These are phyloP conservation scores for Drosophila ambigua DNA, from an alignment of 1,140 invertebrate genomes.

Conservation along the genomic window DNA sequence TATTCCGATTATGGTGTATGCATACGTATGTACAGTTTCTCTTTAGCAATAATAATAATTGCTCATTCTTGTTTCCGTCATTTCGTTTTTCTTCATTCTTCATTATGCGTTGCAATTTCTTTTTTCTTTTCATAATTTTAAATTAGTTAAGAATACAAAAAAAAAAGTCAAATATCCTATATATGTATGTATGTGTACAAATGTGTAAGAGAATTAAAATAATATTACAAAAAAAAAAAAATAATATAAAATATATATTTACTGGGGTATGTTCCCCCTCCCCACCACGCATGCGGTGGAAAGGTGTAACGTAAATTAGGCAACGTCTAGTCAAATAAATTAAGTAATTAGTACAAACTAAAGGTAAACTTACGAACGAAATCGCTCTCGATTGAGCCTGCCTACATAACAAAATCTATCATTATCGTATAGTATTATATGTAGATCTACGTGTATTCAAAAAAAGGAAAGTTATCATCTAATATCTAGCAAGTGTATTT, in stretches of 20 bases:
- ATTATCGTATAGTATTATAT: conserved; percentile 34
- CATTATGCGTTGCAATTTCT: not conserved
- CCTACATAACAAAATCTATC: conserved; percentile 51
- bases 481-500: conserved; percentile 49
- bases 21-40: conserved; percentile 65
- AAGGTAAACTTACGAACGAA: conserved; percentile 46
- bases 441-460: conserved; percentile 32
- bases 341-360: conserved; percentile 74
- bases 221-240: conserved; percentile 38
- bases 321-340: conserved; percentile 64
- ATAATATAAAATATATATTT: too few species aligned
- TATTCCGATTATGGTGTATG: conserved; percentile 70
- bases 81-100: conserved; percentile 5
- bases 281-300: too few species aligned
- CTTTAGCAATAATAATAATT: conserved; percentile 67
- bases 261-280: too few species aligned
- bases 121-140: conserved; percentile 28
- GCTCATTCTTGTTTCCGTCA: conserved; percentile 5
- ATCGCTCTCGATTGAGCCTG: conserved; percentile 9
- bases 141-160: conserved; percentile 60
- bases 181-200: conserved; percentile 24
- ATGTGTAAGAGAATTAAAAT: conserved; percentile 13
- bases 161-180: conserved; percentile 30
- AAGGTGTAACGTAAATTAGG: conserved; percentile 30
- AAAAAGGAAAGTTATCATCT: conserved; percentile 40